phyloP scores from a whole-genome alignment of 2,113 vertebrate species.

The Hypanus sabinus region DNA sequence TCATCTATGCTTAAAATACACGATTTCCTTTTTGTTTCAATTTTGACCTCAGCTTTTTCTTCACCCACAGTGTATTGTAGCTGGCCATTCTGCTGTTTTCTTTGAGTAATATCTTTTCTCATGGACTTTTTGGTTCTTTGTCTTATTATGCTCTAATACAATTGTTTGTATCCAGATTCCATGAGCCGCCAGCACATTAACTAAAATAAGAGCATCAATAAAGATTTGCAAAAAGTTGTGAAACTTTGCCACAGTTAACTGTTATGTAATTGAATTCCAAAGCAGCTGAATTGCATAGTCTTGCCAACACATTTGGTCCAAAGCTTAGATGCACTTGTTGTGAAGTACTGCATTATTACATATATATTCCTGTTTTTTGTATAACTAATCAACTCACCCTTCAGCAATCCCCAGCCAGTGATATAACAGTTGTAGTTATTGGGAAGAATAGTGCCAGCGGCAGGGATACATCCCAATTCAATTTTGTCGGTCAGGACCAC shows the following conservation, averaged over 20 bases:
- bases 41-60: background rate
- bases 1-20: background rate
- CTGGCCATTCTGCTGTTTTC: background rate
- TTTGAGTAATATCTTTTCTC: background rate
- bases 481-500: conserved; percentile 56
- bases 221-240: background rate
- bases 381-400: conserved; percentile 61
- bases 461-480: conserved; percentile 67
- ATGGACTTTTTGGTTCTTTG: background rate
- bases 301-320: background rate
- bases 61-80: background rate
- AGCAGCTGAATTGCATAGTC: background rate
- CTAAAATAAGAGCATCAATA: background rate
- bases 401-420: conserved; percentile 83
- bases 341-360: background rate
- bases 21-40: background rate
- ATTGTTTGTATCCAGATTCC: background rate
- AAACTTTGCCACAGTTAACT: background rate
- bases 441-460: conserved; percentile 46
- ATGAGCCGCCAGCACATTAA: background rate
- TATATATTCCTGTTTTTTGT: background rate
- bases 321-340: background rate
- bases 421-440: conserved; percentile 64
- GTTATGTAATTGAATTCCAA: background rate
- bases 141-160: background rate